phyloP scores from a whole-genome alignment of 2,113 vertebrate species.

The Erythrocebus patas region DNA sequence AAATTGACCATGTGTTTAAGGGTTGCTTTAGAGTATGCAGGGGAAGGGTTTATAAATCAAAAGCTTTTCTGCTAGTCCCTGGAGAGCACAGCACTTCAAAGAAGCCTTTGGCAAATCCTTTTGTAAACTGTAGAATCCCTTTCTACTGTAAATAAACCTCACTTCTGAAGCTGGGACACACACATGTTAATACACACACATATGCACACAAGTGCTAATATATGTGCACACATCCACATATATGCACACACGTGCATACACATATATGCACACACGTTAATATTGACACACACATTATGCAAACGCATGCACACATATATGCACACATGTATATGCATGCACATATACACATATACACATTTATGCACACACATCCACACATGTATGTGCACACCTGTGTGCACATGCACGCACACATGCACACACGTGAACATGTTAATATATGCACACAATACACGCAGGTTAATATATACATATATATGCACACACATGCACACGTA shows the following conservation, averaged over 20 bases:
- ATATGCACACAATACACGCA: too few relatives aligned
- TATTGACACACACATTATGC: too few relatives aligned
- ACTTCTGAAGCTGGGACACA: neutral
- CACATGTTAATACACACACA: neutral
- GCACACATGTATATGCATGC: too few relatives aligned
- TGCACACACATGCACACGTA: accelerated
- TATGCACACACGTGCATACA: too few relatives aligned
- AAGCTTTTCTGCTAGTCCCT: neutral
- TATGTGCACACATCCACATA: too few relatives aligned
- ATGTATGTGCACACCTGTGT: too few relatives aligned
- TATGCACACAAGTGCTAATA: neutral
- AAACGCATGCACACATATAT: accelerated
- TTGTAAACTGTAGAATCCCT: neutral
- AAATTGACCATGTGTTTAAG: neutral
- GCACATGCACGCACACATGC: too few relatives aligned
- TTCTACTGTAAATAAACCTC: neutral
- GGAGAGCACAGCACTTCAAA: neutral
- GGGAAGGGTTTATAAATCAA: neutral
- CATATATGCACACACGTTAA: too few relatives aligned
- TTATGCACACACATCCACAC: too few relatives aligned
- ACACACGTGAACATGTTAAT: too few relatives aligned
- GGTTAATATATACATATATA: too few relatives aligned
- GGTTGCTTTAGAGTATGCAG: neutral
- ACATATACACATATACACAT: too few relatives aligned
- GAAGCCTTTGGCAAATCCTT: neutral